phyloP scores from a whole-genome alignment of 2,888 invertebrate species.

The Chymomyza caudatula region DNA sequence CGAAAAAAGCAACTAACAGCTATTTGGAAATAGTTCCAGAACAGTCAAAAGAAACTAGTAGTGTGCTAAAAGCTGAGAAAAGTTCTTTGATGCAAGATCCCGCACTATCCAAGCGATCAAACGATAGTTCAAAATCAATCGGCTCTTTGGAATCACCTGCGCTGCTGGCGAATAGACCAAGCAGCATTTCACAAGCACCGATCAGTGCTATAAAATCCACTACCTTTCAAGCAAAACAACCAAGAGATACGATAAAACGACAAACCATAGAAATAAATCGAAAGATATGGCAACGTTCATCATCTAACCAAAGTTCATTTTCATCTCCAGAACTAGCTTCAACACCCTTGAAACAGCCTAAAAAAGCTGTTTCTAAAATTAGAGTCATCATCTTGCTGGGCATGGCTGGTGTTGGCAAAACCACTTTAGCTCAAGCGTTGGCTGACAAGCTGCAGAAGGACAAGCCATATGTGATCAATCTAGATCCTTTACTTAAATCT shows the following conservation, averaged over 20 bases:
- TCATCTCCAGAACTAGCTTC: neutral
- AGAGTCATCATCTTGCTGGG: neutral
- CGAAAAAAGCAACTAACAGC: neutral
- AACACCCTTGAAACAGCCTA: too few species aligned
- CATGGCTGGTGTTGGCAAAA: neutral
- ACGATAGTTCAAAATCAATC: too few species aligned
- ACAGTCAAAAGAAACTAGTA: neutral
- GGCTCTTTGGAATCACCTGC: neutral
- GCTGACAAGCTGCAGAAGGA: neutral
- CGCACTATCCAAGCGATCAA: neutral
- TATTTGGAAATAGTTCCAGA: neutral
- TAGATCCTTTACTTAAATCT: neutral
- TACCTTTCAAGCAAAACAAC: too few species aligned
- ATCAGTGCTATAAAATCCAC: too few species aligned
- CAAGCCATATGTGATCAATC: neutral
- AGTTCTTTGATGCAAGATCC: neutral
- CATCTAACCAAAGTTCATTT: neutral
- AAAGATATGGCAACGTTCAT: neutral
- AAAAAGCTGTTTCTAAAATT: too few species aligned
- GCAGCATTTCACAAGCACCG: neutral
- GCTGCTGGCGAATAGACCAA: neutral
- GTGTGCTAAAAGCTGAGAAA: neutral
- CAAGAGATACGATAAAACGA: neutral
- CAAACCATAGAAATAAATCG: neutral
- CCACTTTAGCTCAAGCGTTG: neutral